A percentile compares a stretch with the other conserved stretches of the same genome.
phyloP scores from a whole-genome alignment of 2,888 invertebrate species.

The Pollenia angustigena region DNA sequence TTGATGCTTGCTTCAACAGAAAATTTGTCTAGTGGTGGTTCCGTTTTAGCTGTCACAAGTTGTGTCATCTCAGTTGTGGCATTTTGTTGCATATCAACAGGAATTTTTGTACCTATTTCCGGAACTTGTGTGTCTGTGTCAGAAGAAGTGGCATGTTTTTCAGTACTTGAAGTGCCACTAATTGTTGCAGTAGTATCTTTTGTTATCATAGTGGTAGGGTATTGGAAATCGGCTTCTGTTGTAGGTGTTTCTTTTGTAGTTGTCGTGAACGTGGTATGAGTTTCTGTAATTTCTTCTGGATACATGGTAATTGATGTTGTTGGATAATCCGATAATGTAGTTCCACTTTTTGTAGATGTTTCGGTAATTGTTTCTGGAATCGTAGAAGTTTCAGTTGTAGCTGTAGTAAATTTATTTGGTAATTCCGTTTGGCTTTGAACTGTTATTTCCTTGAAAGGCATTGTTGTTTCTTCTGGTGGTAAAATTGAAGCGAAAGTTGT shows the following conservation, averaged over 20 bases:
- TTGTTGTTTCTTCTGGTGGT: conserved; percentile 8
- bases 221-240: neutral
- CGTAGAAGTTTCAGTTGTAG: neutral
- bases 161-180: neutral
- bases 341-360: conserved; percentile 5
- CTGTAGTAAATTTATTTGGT: neutral
- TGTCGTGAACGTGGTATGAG: neutral
- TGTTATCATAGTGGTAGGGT: neutral
- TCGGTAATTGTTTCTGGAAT: conserved; percentile 5
- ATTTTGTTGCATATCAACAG: neutral
- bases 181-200: neutral
- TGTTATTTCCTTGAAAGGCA: neutral
- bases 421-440: neutral
- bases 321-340: conserved; percentile 45
- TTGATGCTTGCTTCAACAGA: neutral
- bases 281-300: conserved; percentile 1
- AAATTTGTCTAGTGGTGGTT: neutral
- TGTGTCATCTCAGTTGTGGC: neutral
- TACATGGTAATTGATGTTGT: neutral
- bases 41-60: neutral
- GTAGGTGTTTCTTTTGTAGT: neutral
- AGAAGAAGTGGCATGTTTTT: neutral
- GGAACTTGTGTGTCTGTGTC: neutral
- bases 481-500: neutral
- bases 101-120: neutral